Percentiles rank a stretch among this genome's conserved stretches.
Evolutionary conservation across 2,888 invertebrate species (phyloP).

Genomic region (Aelia acuminata): DNA sequence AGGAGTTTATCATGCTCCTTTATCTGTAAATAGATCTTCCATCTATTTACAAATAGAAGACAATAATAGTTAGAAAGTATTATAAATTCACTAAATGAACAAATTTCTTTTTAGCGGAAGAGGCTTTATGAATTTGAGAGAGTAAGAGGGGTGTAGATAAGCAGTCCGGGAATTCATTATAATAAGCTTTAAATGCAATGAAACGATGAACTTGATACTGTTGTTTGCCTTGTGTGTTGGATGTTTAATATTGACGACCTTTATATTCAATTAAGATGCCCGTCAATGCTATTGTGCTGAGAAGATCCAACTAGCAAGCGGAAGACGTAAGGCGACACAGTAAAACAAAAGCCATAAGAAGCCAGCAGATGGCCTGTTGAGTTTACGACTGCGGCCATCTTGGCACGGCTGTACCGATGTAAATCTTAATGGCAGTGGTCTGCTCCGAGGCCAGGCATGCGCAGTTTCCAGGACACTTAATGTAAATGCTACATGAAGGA

Average conservation of each 20-base stretch:
- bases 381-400: slow-evolving; percentile 43
- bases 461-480: slow-evolving; percentile 10
- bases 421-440: slow-evolving; percentile 39
- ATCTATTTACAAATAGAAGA: neutral
- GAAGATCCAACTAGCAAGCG: neutral
- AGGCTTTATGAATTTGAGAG: no score
- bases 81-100: neutral
- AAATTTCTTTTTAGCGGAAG: neutral
- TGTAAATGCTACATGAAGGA: neutral
- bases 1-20: neutral
- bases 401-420: slow-evolving; percentile 15
- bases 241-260: neutral
- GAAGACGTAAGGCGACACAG: neutral
- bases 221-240: neutral
- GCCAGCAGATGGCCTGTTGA: slow-evolving; percentile 20
- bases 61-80: neutral
- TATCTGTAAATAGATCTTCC: no score
- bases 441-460: neutral
- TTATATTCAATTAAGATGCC: slow-evolving; percentile 17
- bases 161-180: neutral
- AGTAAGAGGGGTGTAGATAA: neutral
- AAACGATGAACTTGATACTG: neutral
- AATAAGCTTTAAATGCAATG: neutral
- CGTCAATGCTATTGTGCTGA: neutral
- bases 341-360: slow-evolving; percentile 19